These are phyloP conservation scores for Promerops cafer DNA, from an alignment of 2,113 vertebrate species.

Conservation along the genomic window DNA sequence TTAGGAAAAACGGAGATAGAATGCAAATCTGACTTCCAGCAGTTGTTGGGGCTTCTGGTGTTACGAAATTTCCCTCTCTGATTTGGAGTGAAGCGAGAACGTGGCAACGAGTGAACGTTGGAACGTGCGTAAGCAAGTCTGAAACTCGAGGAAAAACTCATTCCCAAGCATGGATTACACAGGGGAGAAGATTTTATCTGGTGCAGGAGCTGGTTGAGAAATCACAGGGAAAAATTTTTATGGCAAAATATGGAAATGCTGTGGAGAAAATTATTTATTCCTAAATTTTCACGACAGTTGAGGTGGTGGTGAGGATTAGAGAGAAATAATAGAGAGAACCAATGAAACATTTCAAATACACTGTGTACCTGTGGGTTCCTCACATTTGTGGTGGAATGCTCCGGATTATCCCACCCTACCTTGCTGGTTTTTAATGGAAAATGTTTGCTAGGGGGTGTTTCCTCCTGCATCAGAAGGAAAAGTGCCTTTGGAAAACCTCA, in stretches of 20 bases:
- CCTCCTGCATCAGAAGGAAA: neutral
- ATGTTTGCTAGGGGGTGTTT: neutral
- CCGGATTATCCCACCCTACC: neutral
- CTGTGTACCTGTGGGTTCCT: neutral
- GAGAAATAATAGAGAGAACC: neutral
- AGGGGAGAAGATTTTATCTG: neutral
- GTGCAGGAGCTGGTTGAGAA: neutral
- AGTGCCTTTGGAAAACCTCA: neutral
- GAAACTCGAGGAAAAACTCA: neutral
- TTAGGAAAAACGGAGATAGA: neutral
- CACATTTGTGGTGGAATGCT: neutral
- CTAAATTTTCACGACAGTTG: accelerated
- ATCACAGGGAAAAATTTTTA: neutral
- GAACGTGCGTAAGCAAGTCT: neutral
- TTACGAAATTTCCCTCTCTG: neutral
- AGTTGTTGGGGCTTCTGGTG: neutral
- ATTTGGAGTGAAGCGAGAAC: neutral
- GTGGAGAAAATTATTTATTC: neutral
- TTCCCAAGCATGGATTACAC: neutral
- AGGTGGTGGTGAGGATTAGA: neutral
- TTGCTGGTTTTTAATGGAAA: neutral
- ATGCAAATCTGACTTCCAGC: neutral
- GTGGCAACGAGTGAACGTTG: accelerated
- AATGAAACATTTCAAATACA: neutral
- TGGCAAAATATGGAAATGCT: accelerated